Base-by-base conservation (phyloP, 2,888 invertebrate species). In the Oegoconia quadripuncta region DNA sequence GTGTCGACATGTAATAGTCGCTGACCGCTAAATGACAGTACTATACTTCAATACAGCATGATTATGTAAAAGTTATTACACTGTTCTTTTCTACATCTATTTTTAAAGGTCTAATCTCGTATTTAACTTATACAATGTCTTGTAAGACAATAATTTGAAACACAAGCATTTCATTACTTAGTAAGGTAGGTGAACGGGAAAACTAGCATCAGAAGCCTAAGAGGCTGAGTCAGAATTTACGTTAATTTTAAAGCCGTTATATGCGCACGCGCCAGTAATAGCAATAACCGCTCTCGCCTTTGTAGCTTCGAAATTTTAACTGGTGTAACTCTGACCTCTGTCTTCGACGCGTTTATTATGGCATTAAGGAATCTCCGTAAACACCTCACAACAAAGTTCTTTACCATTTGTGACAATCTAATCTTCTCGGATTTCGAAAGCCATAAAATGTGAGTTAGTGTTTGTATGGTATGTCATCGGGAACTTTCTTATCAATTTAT, bases 221-320 rank as follows among this genome's bases (percentile, higher is more conserved):
- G 37, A 20, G 22, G n/a, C 12, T 34, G 39, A 39, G 34, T 34
- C 34, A 39, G 15, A 26, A 38, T 27, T 37, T 32, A 48, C 42
- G 50, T 50, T 56, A 55, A 55, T 52, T 49, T 43, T 20, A 28
- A 37, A 34, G 37, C 52, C 48, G 50, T 52, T 47, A 52, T 42
- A 34, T 39, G 26, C 35, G 39, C 48, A 50, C 45, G 44, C 43
- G 42, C 36, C 36, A 44, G 30, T 51, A 51, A 57, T 52, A 46
- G 56, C 53, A 56, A 50, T 57, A 60, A 63, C 53, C 53, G 51
- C 43, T 37, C 43, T 37, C 37, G 37, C 39, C 36, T 34, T 15
- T 27, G 31, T 12, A 51, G 45, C 53, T 52, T 49, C 36, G 43
- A 54, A 51, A 53, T 52, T 55, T 52, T 68, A 66, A 72, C 50